Evolutionary conservation across 2,888 invertebrate genomes (phyloP), one percentile per base, ranked within the genome.

Genomic region (Neoaliturus tenellus): DNA sequence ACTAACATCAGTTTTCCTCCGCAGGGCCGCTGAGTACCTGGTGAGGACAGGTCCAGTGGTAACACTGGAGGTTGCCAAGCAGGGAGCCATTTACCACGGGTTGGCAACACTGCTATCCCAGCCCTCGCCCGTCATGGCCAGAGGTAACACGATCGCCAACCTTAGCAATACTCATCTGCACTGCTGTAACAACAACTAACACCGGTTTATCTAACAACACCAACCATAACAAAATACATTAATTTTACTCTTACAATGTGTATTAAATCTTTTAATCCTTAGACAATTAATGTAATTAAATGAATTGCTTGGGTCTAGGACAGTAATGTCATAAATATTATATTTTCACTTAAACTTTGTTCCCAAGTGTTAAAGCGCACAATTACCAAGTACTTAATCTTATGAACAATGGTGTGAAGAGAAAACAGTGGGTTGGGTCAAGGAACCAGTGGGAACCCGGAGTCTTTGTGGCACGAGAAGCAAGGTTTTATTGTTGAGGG

Each of bases 21-120:
- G 17, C 88, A 94, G 97, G 91, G 99, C 99, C 85, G 99, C 99
- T 1, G 98, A 99, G 90, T 96, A 98, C 90, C 93, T 99, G 89
- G 98, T 98, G 69, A 93, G 97, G 82, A 99, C 99, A 17, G 98
- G 99, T 10, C 97, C 97, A 55, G 94, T 97, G 5, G 99, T 99
- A 35, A 96, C 96, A 8, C 91, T 99, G 86, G 98, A 98, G 91
- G 99, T 99, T 85, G 98, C 98, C 31, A 99, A 99, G 91, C 98
- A 99, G 90, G 99, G 98, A 78, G 99, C 99, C 78, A 96, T 98
- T 89, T 96, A 97, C 90, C 99, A 99, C 91, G 99, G 99, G 33
- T 92, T 99, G 82, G 98, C 98, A 20, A 97, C 98, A 20, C 92
- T 98, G 85, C 92, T 99, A 78, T 97, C 97, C 88, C 98, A 98